Conservation (phyloP, 2,797 vertebrate species). For the Onychomys leucogaster region DNA sequence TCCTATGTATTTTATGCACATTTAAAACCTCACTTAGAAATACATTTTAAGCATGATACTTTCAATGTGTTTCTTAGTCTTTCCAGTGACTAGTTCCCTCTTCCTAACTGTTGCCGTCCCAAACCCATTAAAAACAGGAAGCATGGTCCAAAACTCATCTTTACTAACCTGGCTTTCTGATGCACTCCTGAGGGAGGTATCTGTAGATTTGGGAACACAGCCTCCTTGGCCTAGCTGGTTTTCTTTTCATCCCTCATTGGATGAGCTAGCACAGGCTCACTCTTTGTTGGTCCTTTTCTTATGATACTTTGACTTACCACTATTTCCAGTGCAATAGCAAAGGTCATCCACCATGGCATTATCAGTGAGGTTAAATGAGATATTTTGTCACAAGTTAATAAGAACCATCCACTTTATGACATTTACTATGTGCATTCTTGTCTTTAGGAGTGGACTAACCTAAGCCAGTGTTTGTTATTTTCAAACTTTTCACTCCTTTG, state of each 20-base stretch:
- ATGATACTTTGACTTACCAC: background rate
- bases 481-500: background rate
- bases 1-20: background rate
- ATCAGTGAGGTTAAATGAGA: background rate
- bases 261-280: background rate
- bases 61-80: background rate
- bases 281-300: background rate
- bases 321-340: background rate
- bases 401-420: background rate
- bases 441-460: background rate
- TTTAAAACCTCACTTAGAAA: constrained; percentile 5
- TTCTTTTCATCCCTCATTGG: background rate
- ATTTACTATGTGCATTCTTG: background rate
- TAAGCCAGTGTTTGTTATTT: background rate
- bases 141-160: background rate
- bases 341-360: background rate
- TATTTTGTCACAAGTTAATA: background rate
- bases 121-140: background rate
- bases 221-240: background rate
- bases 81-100: background rate
- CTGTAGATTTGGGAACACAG: background rate
- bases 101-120: background rate
- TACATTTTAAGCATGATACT: background rate
- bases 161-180: background rate
- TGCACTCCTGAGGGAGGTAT: background rate